Evolutionary conservation across 2,888 invertebrate species (phyloP), one percentile per base, ranked within the genome.

Genomic region (Helleia helle): DNA sequence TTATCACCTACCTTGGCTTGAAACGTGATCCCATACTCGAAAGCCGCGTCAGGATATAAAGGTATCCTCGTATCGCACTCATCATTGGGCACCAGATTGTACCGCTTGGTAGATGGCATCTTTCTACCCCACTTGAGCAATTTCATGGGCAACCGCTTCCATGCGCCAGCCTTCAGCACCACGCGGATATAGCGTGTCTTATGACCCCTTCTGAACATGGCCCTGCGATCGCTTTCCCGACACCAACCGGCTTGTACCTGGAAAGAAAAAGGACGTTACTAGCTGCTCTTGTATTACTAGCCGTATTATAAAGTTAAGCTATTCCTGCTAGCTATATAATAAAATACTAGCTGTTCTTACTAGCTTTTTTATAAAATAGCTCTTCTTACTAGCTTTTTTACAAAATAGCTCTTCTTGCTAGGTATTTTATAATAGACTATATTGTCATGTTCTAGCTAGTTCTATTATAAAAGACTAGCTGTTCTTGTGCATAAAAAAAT

Each of bases 1-100:
- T n/a, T n/a, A n/a, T n/a, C n/a, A n/a, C 68, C 86, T 84, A 98
- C 98, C 95, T 98, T 98, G 56, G 96, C 97, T 83, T 96, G 94
- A 86, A 98, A 99, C 59, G 93, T 91, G 74, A 99, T 97, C 58
- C 99, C 99, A 73, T 95, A 95, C 58, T 95, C 93, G 86, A 98
- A 99, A 49, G 97, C 97, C 81, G 97, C 96, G 54, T 99, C 99
- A 46, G 96, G 93, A 79, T 98, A 96, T 54, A 98, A 86, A n/a
- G 98, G 97, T 66, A 98, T 95, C 67, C 96, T 89, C 49, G 94
- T 93, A 77, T 99, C 98, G 77, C 93, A 96, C 65, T 97, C 97
- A 80, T 98, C 98, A 75, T 95, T 95, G 59, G 95, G 93, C 65
- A 99, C 97, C 81, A 97, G 88, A 83, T 97, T 94, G 87, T 98